A percentile compares a stretch with the other conserved stretches of the same genome.
These are phyloP conservation scores for Benitochromis conjunctus DNA, from an alignment of 2,113 vertebrate genomes.

Conservation along the genomic window DNA sequence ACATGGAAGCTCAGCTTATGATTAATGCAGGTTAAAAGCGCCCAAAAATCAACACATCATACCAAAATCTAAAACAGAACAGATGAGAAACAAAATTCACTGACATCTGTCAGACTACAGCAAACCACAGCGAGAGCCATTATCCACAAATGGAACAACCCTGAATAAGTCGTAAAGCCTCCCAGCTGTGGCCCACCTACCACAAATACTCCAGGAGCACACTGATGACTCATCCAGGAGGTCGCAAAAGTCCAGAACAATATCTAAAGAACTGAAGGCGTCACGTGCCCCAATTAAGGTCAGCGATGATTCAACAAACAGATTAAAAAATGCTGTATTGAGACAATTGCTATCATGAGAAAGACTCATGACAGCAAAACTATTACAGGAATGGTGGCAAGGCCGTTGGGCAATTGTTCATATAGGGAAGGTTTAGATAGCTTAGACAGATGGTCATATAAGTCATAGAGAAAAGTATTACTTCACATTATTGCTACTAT, in stretches of 20 bases:
- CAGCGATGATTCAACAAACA: no score
- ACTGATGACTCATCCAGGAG: neutral
- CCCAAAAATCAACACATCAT: neutral
- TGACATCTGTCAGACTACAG: accelerated
- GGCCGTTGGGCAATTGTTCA: neutral
- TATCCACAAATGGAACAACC: neutral
- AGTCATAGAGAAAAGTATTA: neutral
- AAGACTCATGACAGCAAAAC: neutral
- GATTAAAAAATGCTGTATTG: no score
- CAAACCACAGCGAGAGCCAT: neutral
- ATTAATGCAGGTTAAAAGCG: neutral
- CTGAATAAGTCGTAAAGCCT: neutral
- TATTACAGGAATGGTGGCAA: neutral
- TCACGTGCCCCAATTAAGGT: no score
- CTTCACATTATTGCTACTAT: no score
- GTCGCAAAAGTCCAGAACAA: neutral
- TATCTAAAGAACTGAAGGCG: neutral
- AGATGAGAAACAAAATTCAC: neutral
- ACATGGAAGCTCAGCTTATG: no score
- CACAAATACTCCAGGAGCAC: neutral
- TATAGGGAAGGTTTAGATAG: neutral
- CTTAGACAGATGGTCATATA: neutral
- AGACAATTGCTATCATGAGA: no score
- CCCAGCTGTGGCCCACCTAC: neutral
- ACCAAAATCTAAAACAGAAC: neutral